Base-by-base conservation (phyloP, 2,113 vertebrate genomes). In the Stigmatopora argus region DNA sequence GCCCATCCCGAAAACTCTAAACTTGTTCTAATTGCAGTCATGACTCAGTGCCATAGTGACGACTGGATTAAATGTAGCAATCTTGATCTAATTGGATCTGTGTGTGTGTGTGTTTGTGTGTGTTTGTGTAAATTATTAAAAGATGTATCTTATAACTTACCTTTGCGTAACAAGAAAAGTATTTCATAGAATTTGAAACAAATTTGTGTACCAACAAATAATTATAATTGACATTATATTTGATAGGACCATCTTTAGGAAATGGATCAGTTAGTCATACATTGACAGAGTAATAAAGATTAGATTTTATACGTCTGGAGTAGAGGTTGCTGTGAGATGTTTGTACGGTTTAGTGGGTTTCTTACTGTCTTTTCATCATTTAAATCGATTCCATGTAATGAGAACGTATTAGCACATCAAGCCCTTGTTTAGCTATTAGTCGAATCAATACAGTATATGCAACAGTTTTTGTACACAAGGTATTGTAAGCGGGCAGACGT, bases 11-110 rank as follows among this genome's bases (percentile, higher is more conserved):
- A 65, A 66, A 80, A 83, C 62, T 69, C 74, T 66, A 65, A 67
- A 72, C 71, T 65, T 75, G 72, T 70, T 78, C 62, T 69, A 78
- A 83, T 81, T 78, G 81, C 72, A 49, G 52, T 74, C 76, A 82
- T 79, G 73, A 78, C 61, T 74, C 66, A 69, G 70, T 35, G 41
- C 51, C 67, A 14, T 79, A 75, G 68, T 46, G 64, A 67, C 55
- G 23, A 67, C 57, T 70, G 65, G 65, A 70, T 70, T 69, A 74
- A 72, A 68, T 74, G 66, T 72, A 69, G 51, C 64, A 38, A 11
- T 66, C 67, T 64, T 63, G 70, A 67, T 68, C 56, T 56, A 79
- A 63, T 56, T 61, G 56, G 64, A 64, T 56, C 18, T 41, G 13
- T n/a, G 55, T 38, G 23, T 31, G 47, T 23, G 17, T 26, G 3